phyloP scores from a whole-genome alignment of 2,888 invertebrate species.

The Pseudoips prasinana region DNA sequence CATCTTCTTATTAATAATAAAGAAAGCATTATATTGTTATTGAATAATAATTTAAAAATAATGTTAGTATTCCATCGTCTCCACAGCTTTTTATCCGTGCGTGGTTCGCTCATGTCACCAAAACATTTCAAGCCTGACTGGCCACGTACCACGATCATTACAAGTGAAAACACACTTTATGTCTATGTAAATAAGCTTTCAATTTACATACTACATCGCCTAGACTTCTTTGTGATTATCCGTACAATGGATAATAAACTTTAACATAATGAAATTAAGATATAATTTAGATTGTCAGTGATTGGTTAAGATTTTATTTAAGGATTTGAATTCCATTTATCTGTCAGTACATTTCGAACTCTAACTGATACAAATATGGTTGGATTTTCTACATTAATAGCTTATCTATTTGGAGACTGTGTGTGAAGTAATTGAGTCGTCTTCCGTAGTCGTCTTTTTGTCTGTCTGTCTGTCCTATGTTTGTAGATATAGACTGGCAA shows the following conservation, averaged over 20 bases:
- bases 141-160: conserved; percentile 42
- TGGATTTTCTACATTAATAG: conserved; percentile 29
- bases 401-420: conserved; percentile 61
- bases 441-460: conserved; percentile 53
- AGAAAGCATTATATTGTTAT: no score
- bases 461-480: conserved; percentile 53
- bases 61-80: conserved; percentile 28
- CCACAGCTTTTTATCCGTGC: conserved; percentile 42
- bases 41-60: conserved; percentile 10
- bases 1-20: no score
- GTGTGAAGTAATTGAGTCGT: conserved; percentile 76
- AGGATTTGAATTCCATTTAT: conserved; percentile 37
- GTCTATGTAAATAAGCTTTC: conserved; percentile 25
- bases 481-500: conserved; percentile 15
- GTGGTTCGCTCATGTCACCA: conserved; percentile 76
- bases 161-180: conserved; percentile 21
- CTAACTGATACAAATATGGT: conserved; percentile 19
- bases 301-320: conserved; percentile 38
- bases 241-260: conserved; percentile 15
- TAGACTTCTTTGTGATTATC: conserved; percentile 17
- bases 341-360: conserved; percentile 23
- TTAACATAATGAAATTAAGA: conserved; percentile 18
- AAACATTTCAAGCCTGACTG: conserved; percentile 75
- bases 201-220: conserved; percentile 43
- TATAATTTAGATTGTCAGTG: conserved; percentile 27